Percentiles rank a stretch among this genome's conserved stretches.
These are phyloP conservation scores for Bagarius yarrelli DNA, from an alignment of 2,113 vertebrate species.

Conservation along the genomic window DNA sequence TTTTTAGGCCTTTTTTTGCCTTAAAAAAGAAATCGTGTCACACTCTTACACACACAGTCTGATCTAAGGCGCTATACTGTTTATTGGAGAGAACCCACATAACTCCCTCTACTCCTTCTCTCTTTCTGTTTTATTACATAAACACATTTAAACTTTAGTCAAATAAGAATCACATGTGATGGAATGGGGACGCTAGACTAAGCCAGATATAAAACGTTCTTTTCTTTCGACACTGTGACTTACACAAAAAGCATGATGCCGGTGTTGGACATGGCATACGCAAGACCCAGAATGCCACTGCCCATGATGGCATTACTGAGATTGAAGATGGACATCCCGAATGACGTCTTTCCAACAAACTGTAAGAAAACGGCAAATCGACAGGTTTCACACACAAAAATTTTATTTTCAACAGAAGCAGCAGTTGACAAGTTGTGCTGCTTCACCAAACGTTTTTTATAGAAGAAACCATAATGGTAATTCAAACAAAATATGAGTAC, in stretches of 20 bases:
- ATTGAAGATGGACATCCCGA: slow-evolving; percentile 84
- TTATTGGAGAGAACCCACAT: background rate
- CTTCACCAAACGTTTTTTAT: too few relatives aligned
- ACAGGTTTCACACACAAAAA: background rate
- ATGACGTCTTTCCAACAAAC: slow-evolving; percentile 82
- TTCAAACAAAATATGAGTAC: too few relatives aligned
- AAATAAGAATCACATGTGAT: background rate
- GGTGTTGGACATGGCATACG: slow-evolving; percentile 82
- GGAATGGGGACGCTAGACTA: background rate
- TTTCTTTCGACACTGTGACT: slow-evolving; percentile 64
- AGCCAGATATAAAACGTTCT: slow-evolving; percentile 22
- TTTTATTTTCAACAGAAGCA: background rate
- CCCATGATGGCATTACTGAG: slow-evolving; percentile 87
- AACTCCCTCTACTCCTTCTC: background rate
- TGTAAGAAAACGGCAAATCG: slow-evolving; percentile 53
- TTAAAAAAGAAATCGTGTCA: slow-evolving; percentile 2
- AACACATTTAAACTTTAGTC: too few relatives aligned
- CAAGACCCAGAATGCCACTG: slow-evolving; percentile 82
- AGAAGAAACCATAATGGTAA: too few relatives aligned
- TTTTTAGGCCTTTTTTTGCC: background rate
- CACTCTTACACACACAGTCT: background rate
- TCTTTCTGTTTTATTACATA: slow-evolving; percentile 8
- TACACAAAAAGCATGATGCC: slow-evolving; percentile 82
- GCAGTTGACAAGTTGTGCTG: too few relatives aligned
- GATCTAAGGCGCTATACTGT: background rate